Base-by-base conservation (phyloP, 1,140 invertebrate species). In the Cataglyphis hispanica region DNA sequence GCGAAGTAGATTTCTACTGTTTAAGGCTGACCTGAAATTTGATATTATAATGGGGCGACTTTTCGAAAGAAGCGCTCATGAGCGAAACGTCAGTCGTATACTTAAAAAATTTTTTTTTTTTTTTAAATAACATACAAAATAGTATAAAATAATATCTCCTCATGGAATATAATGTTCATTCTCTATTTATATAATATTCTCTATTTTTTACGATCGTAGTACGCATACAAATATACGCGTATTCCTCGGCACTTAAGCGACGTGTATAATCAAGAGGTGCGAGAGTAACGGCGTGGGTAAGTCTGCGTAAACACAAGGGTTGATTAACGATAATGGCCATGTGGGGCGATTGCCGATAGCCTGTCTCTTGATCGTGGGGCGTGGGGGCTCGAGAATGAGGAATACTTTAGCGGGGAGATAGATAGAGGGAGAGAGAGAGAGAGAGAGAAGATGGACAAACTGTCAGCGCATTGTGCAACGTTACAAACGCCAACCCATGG, bases 301-400 rank as follows among this genome's bases (percentile, higher is more conserved):
- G 83, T 77, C 81, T 90, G 60, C 63, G 89, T 89, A 91, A 91
- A 91, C 80, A 91, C 85, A 84, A 37, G 37, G 88, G 43, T 91
- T 91, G 90, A 91, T 91, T 91, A 89, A 91, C 89, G 89, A 86
- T 91, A 91, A 89, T 91, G 87, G 89, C 81, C 86, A 85, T 61
- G 78, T 46, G 77, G 67, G 87, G 63, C 60, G 84, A 91, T 91
- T 91, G 63, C 87, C 87, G 83, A 91, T 91, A 88, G 88, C 50
- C 78, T 31, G 77, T 72, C 86, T 86, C 90, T 88, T 50, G 89
- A 90, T 88, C 78, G 77, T 63, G 60, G 50, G 88, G 58, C 46
- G 46, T 66, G 31, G 63, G 76, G 58, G 34, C 37, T 40, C 46
- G 61, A 13, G 50, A 25, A 58, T 58, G 58, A 13, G 22, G 61